Conservation (phyloP, 1,140 invertebrate genomes). For the Chionoecetes opilio region DNA sequence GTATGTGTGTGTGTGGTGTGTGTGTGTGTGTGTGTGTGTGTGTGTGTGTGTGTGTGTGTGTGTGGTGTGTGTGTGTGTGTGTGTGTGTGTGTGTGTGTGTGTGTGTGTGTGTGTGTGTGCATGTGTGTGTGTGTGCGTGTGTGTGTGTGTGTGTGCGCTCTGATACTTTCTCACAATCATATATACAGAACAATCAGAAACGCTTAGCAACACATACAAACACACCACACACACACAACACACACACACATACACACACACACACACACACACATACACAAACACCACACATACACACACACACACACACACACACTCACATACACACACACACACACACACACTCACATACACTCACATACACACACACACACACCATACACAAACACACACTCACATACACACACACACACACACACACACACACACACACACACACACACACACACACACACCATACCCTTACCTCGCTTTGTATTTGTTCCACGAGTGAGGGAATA, state of each 20-base stretch:
- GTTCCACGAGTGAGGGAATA: background rate
- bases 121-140: too few species aligned
- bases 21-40: too few species aligned
- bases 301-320: constrained; percentile 60
- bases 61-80: too few species aligned
- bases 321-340: constrained; percentile 54
- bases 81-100: too few species aligned
- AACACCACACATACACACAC: constrained; percentile 29
- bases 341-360: constrained; percentile 52
- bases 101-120: too few species aligned
- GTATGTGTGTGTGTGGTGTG: too few species aligned
- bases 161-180: too few species aligned
- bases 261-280: background rate
- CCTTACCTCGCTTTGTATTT: background rate
- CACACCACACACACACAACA: background rate
- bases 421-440: constrained; percentile 59
- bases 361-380: constrained; percentile 33
- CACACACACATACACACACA: background rate
- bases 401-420: constrained; percentile 58
- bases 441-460: constrained; percentile 53
- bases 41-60: too few species aligned
- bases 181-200: too few species aligned
- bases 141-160: too few species aligned
- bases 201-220: background rate
- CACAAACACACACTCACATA: constrained; percentile 57